Percentiles rank a stretch among this genome's conserved stretches.
phyloP scores from a whole-genome alignment of 2,888 invertebrate genomes.

The Mesoligia furuncula region DNA sequence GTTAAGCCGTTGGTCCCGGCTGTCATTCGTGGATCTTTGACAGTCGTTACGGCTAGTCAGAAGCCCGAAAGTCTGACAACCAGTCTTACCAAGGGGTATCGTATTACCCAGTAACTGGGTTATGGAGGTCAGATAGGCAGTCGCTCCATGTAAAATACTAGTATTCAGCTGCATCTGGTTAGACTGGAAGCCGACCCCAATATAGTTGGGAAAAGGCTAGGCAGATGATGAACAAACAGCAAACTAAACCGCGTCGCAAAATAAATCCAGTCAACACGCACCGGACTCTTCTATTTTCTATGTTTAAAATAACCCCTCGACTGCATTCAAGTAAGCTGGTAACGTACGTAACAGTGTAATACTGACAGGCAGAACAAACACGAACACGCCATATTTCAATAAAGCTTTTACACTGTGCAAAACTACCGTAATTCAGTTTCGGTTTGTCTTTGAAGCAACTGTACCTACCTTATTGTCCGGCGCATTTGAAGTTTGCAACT shows the following conservation, averaged over 20 bases:
- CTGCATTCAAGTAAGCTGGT: slow-evolving; percentile 49
- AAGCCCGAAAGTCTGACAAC: no score
- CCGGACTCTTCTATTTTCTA: slow-evolving; percentile 46
- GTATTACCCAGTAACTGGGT: no score
- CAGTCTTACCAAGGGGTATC: no score
- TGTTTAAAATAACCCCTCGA: slow-evolving; percentile 53
- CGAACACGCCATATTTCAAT: slow-evolving; percentile 70
- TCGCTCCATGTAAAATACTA: no score
- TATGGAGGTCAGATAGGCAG: no score
- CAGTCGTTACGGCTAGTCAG: no score
- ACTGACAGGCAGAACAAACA: slow-evolving; percentile 57
- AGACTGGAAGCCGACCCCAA: no score
- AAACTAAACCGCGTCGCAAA: slow-evolving; percentile 19
- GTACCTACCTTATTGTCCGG: not conserved
- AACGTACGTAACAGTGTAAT: slow-evolving; percentile 58
- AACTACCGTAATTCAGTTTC: slow-evolving; percentile 48
- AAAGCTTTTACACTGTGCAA: slow-evolving; percentile 42
- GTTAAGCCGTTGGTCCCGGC: no score
- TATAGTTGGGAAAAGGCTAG: no score
- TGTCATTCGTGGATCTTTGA: no score
- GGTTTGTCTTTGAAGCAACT: slow-evolving; percentile 24
- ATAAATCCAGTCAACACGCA: slow-evolving; percentile 39
- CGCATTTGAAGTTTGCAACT: not conserved
- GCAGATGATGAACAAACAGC: no score
- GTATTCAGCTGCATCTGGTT: no score